A percentile compares a stretch with the other conserved stretches of the same genome.
Evolutionary conservation across 1,140 invertebrate species (phyloP).

Genomic region (Contarinia nasturtii): DNA sequence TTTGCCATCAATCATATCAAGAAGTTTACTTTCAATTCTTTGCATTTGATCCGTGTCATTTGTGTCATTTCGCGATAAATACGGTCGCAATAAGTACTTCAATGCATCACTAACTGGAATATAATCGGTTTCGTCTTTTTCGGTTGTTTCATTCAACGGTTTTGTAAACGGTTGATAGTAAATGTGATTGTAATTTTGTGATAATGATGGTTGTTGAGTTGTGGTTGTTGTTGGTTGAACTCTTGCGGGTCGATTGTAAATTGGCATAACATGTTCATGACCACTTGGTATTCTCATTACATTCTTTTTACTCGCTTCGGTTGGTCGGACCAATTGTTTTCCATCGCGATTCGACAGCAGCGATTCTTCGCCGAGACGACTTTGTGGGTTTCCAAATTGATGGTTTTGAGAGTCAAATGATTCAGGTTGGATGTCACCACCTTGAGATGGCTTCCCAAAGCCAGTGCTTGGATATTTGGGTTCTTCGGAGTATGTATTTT

Average conservation of each 20-base stretch:
- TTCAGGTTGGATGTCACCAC: no score
- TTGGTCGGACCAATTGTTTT: background rate
- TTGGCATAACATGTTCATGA: no score
- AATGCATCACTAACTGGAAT: conserved; percentile 13
- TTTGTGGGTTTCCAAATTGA: no score
- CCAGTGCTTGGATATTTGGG: no score
- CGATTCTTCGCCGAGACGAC: no score
- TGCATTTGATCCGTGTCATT: conserved; percentile 7
- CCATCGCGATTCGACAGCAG: background rate
- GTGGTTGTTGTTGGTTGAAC: conserved; percentile 4
- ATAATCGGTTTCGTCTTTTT: background rate
- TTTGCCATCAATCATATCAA: background rate
- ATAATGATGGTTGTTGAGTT: conserved; percentile 7
- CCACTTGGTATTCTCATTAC: background rate
- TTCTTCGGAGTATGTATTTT: no score
- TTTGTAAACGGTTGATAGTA: conserved; percentile 12
- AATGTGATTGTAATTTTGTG: conserved; percentile 1
- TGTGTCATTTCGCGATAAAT: conserved; percentile 18
- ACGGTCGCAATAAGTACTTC: conserved; percentile 15
- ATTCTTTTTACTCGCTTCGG: background rate
- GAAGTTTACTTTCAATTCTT: conserved; percentile 2
- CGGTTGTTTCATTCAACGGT: background rate
- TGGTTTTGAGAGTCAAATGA: no score
- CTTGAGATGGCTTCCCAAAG: no score
- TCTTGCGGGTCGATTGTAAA: conserved; percentile 1